These are phyloP conservation scores for Halcyon malimbica DNA, from an alignment of 2,113 vertebrate species.

Conservation along the genomic window DNA sequence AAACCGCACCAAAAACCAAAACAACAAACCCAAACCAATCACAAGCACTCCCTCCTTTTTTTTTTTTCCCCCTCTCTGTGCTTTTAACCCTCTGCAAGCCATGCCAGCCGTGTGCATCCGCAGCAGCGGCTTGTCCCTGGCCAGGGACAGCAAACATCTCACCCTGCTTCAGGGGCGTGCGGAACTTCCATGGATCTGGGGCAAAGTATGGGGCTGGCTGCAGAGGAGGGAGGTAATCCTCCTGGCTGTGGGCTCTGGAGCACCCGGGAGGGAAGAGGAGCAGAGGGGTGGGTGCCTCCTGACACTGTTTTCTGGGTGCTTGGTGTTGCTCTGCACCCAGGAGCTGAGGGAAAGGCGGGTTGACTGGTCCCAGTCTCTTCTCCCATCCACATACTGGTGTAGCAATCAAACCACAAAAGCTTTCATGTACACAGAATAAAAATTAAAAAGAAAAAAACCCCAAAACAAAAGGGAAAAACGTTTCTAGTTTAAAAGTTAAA, in stretches of 20 bases:
- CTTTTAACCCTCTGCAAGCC: neutral
- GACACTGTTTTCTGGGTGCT: neutral
- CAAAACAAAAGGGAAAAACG: neutral
- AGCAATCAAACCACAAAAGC: neutral
- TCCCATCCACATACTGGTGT: neutral
- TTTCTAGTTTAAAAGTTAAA: conserved; percentile 11
- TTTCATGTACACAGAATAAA: neutral
- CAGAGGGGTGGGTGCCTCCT: neutral
- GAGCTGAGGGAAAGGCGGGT: neutral
- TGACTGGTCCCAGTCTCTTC: neutral
- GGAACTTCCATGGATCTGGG: neutral
- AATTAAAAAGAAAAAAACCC: too few relatives aligned
- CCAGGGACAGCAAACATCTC: fast-evolving
- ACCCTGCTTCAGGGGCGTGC: fast-evolving
- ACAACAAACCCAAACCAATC: neutral
- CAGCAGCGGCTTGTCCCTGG: fast-evolving
- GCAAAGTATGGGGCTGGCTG: fast-evolving
- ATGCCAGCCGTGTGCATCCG: fast-evolving
- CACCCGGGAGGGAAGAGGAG: neutral
- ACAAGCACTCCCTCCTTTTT: neutral
- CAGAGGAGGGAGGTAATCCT: neutral
- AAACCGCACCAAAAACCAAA: neutral
- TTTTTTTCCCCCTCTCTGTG: too few relatives aligned
- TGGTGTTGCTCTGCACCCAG: neutral
- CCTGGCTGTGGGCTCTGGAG: neutral